Percentiles rank a stretch among this genome's conserved stretches.
Conservation (phyloP, 2,797 vertebrate genomes). For the Coilia nasus region DNA sequence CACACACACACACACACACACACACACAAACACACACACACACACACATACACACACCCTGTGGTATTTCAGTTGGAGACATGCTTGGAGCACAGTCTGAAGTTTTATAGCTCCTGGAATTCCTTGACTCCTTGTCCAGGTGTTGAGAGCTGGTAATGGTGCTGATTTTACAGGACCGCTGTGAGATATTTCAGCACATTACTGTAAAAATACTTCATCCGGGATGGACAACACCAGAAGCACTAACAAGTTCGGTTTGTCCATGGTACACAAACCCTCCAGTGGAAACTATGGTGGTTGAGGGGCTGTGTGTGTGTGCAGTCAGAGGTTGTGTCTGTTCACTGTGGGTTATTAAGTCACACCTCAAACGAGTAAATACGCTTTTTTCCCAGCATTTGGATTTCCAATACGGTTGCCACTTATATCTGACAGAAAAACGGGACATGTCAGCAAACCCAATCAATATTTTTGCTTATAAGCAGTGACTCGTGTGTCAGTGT, state of each 20-base stretch:
- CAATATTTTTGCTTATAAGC: too few species aligned
- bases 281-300: background rate
- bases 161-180: constrained; percentile 8
- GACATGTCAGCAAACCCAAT: too few species aligned
- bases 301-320: background rate
- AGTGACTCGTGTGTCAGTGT: too few species aligned
- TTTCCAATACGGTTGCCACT: too few species aligned
- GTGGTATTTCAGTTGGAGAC: constrained; percentile 12
- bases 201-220: background rate
- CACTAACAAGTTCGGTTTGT: background rate
- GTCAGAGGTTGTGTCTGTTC: background rate
- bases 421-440: too few species aligned
- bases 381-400: background rate
- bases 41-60: background rate
- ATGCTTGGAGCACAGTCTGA: background rate
- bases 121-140: background rate
- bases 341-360: background rate
- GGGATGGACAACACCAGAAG: background rate
- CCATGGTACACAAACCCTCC: background rate
- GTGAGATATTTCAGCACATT: constrained; percentile 8
- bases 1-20: background rate
- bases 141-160: constrained; percentile 5
- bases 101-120: background rate
- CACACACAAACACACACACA: background rate
- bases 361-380: background rate